Conservation (phyloP, 2,797 vertebrate genomes). For the Rallus crepitans region DNA sequence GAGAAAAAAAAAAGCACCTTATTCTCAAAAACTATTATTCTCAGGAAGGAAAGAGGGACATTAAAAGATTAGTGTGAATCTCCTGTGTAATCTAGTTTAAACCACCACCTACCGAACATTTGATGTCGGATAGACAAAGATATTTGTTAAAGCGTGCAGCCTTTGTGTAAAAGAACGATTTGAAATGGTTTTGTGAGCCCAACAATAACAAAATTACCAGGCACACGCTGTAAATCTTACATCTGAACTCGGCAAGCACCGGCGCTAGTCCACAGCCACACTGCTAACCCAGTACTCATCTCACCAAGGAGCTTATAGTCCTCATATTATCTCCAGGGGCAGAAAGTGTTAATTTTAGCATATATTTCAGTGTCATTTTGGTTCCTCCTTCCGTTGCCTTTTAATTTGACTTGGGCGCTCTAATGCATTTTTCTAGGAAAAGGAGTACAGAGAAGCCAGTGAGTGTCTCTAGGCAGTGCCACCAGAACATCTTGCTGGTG, state of each 20-base stretch:
- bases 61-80: conserved; percentile 57
- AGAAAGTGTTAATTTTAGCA: neutral
- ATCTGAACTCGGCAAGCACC: neutral
- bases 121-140: conserved; percentile 9
- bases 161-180: neutral
- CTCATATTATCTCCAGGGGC: neutral
- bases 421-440: neutral
- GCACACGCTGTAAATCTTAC: neutral
- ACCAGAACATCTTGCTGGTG: neutral
- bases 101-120: conserved; percentile 53
- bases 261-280: neutral
- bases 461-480: neutral
- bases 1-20: neutral
- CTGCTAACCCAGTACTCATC: neutral
- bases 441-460: neutral
- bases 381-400: neutral
- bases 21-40: conserved; percentile 57
- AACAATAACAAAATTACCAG: neutral
- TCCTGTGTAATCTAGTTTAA: conserved; percentile 63
- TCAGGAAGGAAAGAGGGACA: conserved; percentile 33
- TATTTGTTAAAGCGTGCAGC: neutral
- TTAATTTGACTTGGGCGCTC: neutral
- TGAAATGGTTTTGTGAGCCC: conserved; percentile 7
- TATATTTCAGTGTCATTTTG: neutral
- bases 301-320: rapidly evolving